These are phyloP conservation scores for Merops nubicus DNA, from an alignment of 2,113 vertebrate species.

Conservation along the genomic window DNA sequence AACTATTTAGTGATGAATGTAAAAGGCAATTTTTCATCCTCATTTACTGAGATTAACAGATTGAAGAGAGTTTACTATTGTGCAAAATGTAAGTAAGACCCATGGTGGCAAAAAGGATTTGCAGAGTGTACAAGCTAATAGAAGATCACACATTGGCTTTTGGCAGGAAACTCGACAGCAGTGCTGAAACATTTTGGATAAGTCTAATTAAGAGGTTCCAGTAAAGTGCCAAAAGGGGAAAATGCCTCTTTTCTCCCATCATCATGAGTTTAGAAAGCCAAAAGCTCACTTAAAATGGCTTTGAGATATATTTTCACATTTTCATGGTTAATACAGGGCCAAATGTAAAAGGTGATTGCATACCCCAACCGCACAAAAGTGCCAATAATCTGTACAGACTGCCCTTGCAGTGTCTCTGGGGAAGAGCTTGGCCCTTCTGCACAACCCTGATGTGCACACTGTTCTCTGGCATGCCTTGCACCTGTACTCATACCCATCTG, in stretches of 20 bases:
- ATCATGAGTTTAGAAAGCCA: neutral
- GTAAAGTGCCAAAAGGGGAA: neutral
- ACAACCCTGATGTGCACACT: neutral
- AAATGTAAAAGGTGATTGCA: neutral
- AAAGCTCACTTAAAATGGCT: neutral
- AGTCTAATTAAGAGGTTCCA: slow-evolving; percentile 11
- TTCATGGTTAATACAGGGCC: neutral
- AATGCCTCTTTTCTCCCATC: neutral
- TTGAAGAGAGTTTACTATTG: slow-evolving; percentile 33
- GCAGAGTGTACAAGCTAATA: neutral
- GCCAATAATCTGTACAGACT: neutral
- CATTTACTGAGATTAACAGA: slow-evolving; percentile 56
- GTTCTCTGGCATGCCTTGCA: slow-evolving; percentile 49
- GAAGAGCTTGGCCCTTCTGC: slow-evolving; percentile 24
- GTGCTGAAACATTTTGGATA: slow-evolving; percentile 38
- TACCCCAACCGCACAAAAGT: neutral
- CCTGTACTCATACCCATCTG: slow-evolving; percentile 70
- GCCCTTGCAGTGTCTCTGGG: slow-evolving; percentile 43
- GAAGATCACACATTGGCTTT: slow-evolving; percentile 20
- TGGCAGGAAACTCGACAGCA: slow-evolving; percentile 14
- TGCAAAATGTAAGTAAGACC: slow-evolving; percentile 33
- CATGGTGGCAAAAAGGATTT: neutral
- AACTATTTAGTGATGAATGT: slow-evolving; percentile 72
- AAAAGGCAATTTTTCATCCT: slow-evolving; percentile 70
- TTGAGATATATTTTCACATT: neutral